A percentile compares a stretch with the other conserved stretches of the same genome.
Conservation (phyloP, 1,140 invertebrate species). For the Macrocentrus cingulum region DNA sequence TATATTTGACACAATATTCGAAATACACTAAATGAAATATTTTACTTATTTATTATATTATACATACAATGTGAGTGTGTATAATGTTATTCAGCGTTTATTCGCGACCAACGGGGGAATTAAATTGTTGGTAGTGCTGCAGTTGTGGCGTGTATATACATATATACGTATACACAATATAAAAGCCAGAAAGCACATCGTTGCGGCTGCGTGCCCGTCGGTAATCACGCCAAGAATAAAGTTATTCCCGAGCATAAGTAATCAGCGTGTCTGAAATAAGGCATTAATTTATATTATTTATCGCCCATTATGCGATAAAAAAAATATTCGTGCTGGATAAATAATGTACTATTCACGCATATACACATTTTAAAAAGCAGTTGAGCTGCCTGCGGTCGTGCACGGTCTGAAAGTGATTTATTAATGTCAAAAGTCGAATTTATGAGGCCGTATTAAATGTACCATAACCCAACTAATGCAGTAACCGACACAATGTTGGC, state of each 20-base stretch:
- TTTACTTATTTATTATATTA: too few relatives aligned
- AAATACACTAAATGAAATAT: too few relatives aligned
- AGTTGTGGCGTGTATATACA: neutral
- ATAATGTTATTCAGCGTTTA: too few relatives aligned
- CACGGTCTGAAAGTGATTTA: neutral
- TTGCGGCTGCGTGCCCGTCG: slow-evolving; percentile 49
- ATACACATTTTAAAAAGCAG: slow-evolving; percentile 4
- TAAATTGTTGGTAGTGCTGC: too few relatives aligned
- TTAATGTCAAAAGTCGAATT: slow-evolving; percentile 22
- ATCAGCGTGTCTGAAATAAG: slow-evolving; percentile 56
- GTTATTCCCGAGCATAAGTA: slow-evolving; percentile 57
- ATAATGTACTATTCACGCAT: slow-evolving; percentile 53
- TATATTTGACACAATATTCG: too few relatives aligned
- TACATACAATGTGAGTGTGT: too few relatives aligned
- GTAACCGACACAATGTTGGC: too few relatives aligned
- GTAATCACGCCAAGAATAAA: slow-evolving; percentile 57
- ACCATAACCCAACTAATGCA: too few relatives aligned
- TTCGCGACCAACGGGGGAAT: too few relatives aligned
- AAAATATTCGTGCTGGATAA: slow-evolving; percentile 55
- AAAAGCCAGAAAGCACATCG: slow-evolving; percentile 35
- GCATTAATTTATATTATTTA: slow-evolving; percentile 60
- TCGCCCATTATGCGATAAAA: slow-evolving; percentile 55
- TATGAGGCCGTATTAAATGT: slow-evolving; percentile 33
- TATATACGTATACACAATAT: slow-evolving; percentile 23
- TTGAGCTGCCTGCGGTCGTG: slow-evolving; percentile 9